Percentiles rank a stretch among this genome's conserved stretches.
phyloP scores from a whole-genome alignment of 2,888 invertebrate species.

The Synergus gifuensis region DNA sequence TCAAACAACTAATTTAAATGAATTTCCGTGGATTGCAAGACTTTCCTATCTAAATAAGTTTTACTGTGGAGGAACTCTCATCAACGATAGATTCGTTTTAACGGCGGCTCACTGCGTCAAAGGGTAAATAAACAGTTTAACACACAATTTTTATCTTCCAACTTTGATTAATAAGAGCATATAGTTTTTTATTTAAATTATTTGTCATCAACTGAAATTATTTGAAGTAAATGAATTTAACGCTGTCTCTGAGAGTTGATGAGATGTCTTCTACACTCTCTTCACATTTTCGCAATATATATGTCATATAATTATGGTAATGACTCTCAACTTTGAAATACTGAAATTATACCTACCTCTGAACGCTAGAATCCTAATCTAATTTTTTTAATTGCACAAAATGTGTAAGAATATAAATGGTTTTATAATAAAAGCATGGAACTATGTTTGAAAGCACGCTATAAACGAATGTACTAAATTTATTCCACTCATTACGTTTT shows the following conservation, averaged over 20 bases:
- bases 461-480: background rate
- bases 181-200: background rate
- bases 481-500: background rate
- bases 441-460: background rate
- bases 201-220: background rate
- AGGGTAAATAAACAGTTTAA: constrained; percentile 82
- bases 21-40: constrained; percentile 94
- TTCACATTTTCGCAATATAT: background rate
- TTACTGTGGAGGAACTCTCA: constrained; percentile 93
- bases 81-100: constrained; percentile 92
- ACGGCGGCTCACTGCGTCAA: constrained; percentile 95
- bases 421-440: too few species aligned
- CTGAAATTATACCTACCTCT: background rate
- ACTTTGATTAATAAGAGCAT: background rate
- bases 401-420: background rate
- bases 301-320: background rate
- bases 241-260: background rate
- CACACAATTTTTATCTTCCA: background rate
- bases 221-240: background rate
- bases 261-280: background rate
- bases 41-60: constrained; percentile 92
- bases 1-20: constrained; percentile 85
- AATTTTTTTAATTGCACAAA: background rate
- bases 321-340: background rate
- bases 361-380: background rate